Evolutionary conservation across 2,797 vertebrate genomes (phyloP).

Genomic region (Pyrocephalus nanus): DNA sequence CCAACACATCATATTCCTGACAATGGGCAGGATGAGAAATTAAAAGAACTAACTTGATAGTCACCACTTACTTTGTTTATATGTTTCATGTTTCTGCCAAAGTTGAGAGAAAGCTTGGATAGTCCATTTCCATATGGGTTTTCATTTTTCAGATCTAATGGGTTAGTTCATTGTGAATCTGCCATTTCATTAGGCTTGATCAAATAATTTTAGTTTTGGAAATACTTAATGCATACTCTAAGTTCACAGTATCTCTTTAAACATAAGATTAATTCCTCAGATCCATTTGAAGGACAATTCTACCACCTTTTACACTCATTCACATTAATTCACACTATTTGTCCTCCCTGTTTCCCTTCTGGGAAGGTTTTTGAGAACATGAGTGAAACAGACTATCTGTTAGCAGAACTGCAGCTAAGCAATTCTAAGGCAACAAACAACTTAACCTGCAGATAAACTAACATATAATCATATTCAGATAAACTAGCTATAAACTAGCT

Average conservation of each 20-base stretch:
- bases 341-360: not conserved
- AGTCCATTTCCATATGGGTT: not conserved
- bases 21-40: not conserved
- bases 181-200: not conserved
- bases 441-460: conserved; percentile 2
- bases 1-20: not conserved
- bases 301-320: not conserved
- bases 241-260: not conserved
- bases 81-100: not conserved
- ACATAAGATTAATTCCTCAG: not conserved
- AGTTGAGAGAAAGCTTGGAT: not conserved
- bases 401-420: not conserved
- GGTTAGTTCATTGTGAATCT: not conserved
- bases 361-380: not conserved
- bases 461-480: not conserved
- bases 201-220: not conserved
- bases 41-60: not conserved
- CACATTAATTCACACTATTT: conserved; percentile 1
- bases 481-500: not conserved
- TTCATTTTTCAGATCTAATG: not conserved
- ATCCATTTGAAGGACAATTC: not conserved
- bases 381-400: not conserved
- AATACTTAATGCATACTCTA: not conserved
- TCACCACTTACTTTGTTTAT: not conserved
- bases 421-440: not conserved